Evolutionary conservation across 2,888 invertebrate genomes (phyloP).

Genomic region (Eilema griseolum): DNA sequence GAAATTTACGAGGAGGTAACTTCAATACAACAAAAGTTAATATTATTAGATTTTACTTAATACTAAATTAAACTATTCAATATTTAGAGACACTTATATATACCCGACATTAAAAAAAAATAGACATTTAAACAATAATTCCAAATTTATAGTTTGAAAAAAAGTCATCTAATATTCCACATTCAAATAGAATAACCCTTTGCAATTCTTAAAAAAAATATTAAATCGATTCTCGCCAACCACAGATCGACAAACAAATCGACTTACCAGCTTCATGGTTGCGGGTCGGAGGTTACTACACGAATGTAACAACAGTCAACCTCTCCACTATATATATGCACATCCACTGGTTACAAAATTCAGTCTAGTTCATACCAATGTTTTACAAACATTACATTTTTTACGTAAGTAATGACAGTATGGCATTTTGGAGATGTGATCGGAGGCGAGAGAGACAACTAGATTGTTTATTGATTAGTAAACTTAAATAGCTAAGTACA

Average conservation of each 20-base stretch:
- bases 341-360: constrained; percentile 73
- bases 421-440: constrained; percentile 20
- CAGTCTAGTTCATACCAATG: constrained; percentile 69
- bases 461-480: background rate
- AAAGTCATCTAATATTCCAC: background rate
- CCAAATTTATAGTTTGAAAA: background rate
- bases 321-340: constrained; percentile 72
- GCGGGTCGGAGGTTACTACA: constrained; percentile 75
- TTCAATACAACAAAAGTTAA: no score
- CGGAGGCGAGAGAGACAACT: background rate
- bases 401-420: constrained; percentile 20
- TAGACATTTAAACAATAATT: no score
- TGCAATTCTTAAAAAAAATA: constrained; percentile 7
- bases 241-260: constrained; percentile 43
- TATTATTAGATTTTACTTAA: no score
- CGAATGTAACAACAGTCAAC: constrained; percentile 68
- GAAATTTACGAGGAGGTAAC: no score
- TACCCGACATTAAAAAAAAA: background rate
- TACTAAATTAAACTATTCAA: no score
- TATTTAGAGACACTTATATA: no score
- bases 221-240: constrained; percentile 26
- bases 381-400: constrained; percentile 26
- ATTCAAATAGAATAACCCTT: background rate
- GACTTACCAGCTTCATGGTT: constrained; percentile 81
- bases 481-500: background rate